These are phyloP conservation scores for Rosalia funebris DNA, from an alignment of 2,888 invertebrate genomes.

Conservation along the genomic window DNA sequence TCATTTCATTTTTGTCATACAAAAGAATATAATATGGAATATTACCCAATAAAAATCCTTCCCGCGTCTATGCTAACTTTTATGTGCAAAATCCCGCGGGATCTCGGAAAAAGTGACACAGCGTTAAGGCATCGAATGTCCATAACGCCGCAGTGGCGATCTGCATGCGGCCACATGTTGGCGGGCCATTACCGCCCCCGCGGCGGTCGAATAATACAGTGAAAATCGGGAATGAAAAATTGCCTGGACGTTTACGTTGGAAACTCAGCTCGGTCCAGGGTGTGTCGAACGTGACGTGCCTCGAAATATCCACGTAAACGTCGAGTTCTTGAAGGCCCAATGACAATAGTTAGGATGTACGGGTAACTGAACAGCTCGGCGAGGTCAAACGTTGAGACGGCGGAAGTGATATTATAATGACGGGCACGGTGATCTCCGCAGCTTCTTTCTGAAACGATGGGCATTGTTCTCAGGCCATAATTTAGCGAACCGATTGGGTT, in stretches of 20 bases:
- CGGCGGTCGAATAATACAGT: conserved; percentile 61
- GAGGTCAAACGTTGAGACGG: conserved; percentile 57
- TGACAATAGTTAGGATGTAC: conserved; percentile 59
- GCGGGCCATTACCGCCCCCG: conserved; percentile 59
- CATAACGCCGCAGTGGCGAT: conserved; percentile 58
- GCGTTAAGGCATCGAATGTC: conserved; percentile 47
- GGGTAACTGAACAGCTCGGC: conserved; percentile 60
- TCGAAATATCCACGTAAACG: conserved; percentile 38
- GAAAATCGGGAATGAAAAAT: conserved; percentile 65
- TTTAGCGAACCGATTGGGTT: conserved; percentile 59
- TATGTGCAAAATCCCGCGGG: conserved; percentile 20
- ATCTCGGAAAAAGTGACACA: conserved; percentile 39
- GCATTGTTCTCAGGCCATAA: conserved; percentile 59
- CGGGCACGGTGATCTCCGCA: conserved; percentile 53
- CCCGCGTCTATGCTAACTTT: no score
- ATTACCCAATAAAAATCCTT: no score
- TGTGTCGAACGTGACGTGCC: conserved; percentile 61
- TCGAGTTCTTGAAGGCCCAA: conserved; percentile 32
- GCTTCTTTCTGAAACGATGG: conserved; percentile 54
- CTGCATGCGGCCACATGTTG: conserved; percentile 60
- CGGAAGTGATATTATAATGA: conserved; percentile 60
- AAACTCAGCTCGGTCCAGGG: conserved; percentile 60
- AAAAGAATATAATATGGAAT: no score
- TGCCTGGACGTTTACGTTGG: conserved; percentile 62
- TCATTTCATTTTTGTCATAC: no score